Evolutionary conservation across 2,797 vertebrate genomes (phyloP).

Genomic region (Spatula versicolor): DNA sequence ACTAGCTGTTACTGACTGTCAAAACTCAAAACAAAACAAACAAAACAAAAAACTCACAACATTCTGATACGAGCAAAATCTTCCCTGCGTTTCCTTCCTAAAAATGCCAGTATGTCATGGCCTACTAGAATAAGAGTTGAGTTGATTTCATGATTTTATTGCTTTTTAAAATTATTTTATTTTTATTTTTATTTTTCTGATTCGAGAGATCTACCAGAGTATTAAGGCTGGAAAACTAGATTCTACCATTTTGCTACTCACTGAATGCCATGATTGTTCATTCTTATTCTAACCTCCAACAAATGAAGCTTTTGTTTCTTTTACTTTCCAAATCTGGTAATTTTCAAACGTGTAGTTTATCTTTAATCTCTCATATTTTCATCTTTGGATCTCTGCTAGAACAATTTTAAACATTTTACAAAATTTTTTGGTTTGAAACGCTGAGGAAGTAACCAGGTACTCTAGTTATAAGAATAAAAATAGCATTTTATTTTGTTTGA

Average conservation of each 20-base stretch:
- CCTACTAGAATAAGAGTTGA: not conserved
- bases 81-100: not conserved
- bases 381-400: not conserved
- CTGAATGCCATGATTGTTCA: rapidly evolving
- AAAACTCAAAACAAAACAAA: not conserved
- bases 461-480: not conserved
- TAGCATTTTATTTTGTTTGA: not conserved
- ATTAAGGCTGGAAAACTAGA: not conserved
- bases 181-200: not conserved
- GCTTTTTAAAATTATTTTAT: not conserved
- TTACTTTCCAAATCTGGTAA: not conserved
- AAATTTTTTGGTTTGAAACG: not conserved
- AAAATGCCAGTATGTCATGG: not conserved
- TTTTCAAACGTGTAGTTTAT: not conserved
- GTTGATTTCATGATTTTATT: not conserved
- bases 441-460: not conserved
- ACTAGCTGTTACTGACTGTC: not conserved
- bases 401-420: not conserved
- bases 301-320: not conserved
- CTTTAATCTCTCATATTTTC: not conserved
- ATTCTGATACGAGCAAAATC: not conserved
- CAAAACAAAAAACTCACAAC: not conserved
- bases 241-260: not conserved
- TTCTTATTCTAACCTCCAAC: not conserved
- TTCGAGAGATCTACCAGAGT: not conserved